A percentile compares a stretch with the other conserved stretches of the same genome.
These are phyloP conservation scores for Hippolais icterina DNA, from an alignment of 2,113 vertebrate genomes.

Conservation along the genomic window DNA sequence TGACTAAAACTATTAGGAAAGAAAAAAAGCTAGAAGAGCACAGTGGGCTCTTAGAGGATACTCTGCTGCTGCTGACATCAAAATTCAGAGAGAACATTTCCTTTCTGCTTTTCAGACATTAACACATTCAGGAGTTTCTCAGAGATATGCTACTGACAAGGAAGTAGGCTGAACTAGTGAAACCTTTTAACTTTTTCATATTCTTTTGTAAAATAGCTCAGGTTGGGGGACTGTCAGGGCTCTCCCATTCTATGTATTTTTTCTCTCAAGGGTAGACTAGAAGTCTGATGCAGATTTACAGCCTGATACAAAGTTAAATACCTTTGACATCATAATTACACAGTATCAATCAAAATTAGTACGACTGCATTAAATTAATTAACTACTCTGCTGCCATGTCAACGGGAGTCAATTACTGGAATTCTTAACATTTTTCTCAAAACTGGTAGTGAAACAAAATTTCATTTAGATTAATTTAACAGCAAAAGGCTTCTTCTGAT, in stretches of 20 bases:
- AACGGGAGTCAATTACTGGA: background rate
- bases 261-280: background rate
- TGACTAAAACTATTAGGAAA: background rate
- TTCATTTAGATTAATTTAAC: background rate
- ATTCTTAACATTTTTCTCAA: background rate
- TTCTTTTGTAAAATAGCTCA: background rate
- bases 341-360: slow-evolving; percentile 2
- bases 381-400: background rate
- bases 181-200: background rate
- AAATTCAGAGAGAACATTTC: background rate
- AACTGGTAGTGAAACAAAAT: background rate
- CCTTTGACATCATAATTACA: slow-evolving; percentile 8
- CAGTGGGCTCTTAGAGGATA: background rate
- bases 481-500: background rate
- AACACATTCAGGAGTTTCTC: background rate
- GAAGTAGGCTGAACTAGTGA: background rate
- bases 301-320: background rate
- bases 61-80: background rate
- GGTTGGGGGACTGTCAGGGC: background rate
- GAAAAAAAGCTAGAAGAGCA: background rate
- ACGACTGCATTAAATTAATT: background rate
- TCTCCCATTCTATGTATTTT: background rate
- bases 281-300: background rate
- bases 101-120: background rate
- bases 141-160: background rate